Evolutionary conservation across 2,888 invertebrate species (phyloP), one percentile per base, ranked within the genome.

Genomic region (Zygogramma bicolorata): DNA sequence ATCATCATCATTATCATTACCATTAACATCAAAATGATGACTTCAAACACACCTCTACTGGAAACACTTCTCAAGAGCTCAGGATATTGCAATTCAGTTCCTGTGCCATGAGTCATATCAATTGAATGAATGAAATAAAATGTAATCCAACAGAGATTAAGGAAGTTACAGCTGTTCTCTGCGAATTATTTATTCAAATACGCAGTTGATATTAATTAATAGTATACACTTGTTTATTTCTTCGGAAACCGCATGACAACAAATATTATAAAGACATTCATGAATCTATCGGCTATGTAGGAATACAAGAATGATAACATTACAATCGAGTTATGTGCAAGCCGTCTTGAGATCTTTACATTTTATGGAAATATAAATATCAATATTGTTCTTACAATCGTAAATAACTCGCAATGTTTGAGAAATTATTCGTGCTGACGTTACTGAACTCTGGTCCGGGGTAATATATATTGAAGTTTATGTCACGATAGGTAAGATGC

Each of bases 181-280:
- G 71, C 63, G 65, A 74, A 74, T 74, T 75, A 75, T 77, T 72
- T 75, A 73, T 75, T 75, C 62, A 71, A 71, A 75, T 74, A 46
- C 66, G 34, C 60, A 60, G 66, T 68, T 69, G 74, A 70, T 74
- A 73, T 74, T 76, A 76, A 76, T 76, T 74, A 72, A 68, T 71
- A 38, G 31, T 66, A 70, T 62, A 70, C 65, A 60, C 40, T 63
- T 76, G 71, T 76, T 74, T 76, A 70, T 71, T 62, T 46, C 46
- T 61, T 69, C 65, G 29, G n/a, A 66, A 68, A 68, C 70, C 59
- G 46, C 71, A 65, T 65, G 72, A 74, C 71, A 76, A 59, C 66
- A 58, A 60, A 53, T 67, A 59, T 68, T 74, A 70, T 61, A 68
- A 42, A 68, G 27, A 68, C 75, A 60, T 73, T 73, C 62, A 7